Evolutionary conservation across 2,888 invertebrate genomes (phyloP).

Genomic region (Monopis laevigella): DNA sequence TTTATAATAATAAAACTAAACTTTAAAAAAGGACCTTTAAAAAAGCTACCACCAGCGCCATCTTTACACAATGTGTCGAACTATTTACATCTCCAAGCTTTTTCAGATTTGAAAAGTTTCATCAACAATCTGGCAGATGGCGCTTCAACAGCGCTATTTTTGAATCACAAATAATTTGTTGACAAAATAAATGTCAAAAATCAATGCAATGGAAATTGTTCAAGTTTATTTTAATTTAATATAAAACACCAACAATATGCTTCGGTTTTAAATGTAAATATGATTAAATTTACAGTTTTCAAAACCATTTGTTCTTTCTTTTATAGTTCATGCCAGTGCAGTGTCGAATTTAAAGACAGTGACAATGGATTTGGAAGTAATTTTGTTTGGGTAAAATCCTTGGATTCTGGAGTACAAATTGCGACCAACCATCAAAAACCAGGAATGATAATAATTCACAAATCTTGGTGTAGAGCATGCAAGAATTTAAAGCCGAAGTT

Average conservation of each 20-base stretch:
- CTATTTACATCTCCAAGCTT: not conserved
- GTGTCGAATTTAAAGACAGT: conserved; percentile 25
- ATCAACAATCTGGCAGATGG: not conserved
- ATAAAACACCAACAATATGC: no score
- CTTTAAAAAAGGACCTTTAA: not conserved
- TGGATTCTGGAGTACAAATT: conserved; percentile 42
- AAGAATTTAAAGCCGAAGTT: conserved; percentile 71
- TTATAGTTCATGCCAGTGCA: conserved; percentile 33
- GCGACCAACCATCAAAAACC: conserved; percentile 62
- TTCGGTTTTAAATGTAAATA: no score
- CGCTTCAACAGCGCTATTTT: not conserved
- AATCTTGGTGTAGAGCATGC: conserved; percentile 73
- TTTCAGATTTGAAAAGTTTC: not conserved
- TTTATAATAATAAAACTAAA: not conserved
- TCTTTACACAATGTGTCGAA: not conserved
- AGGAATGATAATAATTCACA: conserved; percentile 73
- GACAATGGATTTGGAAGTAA: conserved; percentile 54
- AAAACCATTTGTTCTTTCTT: no score
- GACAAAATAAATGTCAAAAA: no score
- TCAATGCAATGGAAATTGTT: no score
- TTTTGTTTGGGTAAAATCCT: conserved; percentile 54
- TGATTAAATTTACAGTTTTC: no score
- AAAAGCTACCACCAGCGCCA: not conserved
- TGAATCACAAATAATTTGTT: not conserved
- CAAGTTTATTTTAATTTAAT: no score